Evolutionary conservation across 2,888 invertebrate species (phyloP), one percentile per base, ranked within the genome.

Genomic region (Phytoseiulus persimilis): DNA sequence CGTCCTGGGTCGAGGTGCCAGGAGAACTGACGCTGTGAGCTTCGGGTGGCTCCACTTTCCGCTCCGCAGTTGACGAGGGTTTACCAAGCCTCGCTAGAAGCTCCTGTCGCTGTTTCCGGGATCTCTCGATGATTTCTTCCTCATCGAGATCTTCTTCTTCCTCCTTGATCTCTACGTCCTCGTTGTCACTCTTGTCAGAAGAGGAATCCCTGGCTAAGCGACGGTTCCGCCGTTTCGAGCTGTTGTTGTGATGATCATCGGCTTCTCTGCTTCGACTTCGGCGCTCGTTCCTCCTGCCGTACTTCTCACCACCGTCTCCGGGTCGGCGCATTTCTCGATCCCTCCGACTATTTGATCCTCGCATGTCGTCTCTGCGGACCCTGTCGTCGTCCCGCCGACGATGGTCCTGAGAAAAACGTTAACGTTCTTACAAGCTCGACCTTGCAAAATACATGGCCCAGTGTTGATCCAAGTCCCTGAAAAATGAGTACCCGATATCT

Each of bases 101-200:
- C 92, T 96, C 96, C 93, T 98, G 97, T 83, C 98, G 94, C 92
- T 97, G 95, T 92, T 96, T 96, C 90, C 98, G 94, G 91, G 97
- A 94, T 92, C 95, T 95, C 92, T 97, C 96, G 92, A 98, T 98
- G 91, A 98, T 96, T 91, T 95, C 95, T 92, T 98, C 97, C 92
- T 98, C 98, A 91, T 97, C 96, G 92, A 97, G 97, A 90, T 93
- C 93, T 91, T 96, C 96, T 90, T 97, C 96, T 14, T 91, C 91
- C 89, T 92, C 92, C 90, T 97, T 96, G 90, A 95, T 95, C 83
- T 93, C 93, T 31, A 96, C 94, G 92, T 96, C 95, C 33, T 83
- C 89, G 33, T 90, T 90, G 89, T 32, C 89, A 46, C 89, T 90
- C 32, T 90, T 90, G 87, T 90, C 83, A 83, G 83, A 83, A 18